Evolutionary conservation across 2,888 invertebrate genomes (phyloP), one percentile per base, ranked within the genome.

Genomic region (Drosophila nr. fundita): DNA sequence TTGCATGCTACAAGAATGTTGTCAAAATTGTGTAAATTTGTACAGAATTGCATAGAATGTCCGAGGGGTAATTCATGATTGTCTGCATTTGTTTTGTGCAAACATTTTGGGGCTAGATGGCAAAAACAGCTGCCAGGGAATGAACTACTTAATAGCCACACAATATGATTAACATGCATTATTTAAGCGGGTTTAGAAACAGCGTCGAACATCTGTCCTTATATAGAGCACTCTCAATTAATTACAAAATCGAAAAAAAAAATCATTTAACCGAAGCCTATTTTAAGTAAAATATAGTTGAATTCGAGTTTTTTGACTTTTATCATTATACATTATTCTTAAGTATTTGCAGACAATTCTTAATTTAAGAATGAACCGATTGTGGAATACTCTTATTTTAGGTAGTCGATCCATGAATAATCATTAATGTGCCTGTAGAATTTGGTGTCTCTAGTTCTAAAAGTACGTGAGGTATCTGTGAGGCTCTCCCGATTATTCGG

Each of bases 1-100:
- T 6, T 11, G 53, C 84, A 87, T 84, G 85, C 84, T 85, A 87
- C 80, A 85, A 82, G 73, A 82, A 66, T 68, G 21, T 65, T 74
- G 55, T 34, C 59, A 67, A 81, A 78, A 78, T 72, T 78, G 65
- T 67, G 68, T 68, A 71, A 69, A 69, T 68, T 60, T 59, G 32
- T 45, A 15, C 45, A n/a, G 36, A 54, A 73, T 79, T 73, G 68
- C 63, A 58, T 60, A 32, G 55, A 60, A 55, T 70, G 76, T 57
- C 24, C 38, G 42, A 64, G 32, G 57, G 59, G 54, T 45, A 62
- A 60, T 62, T 68, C 29, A 21, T 18, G 24, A 18, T 29, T 60
- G 49, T 30, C 68, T 15, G 32, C 62, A 52, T 58, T 52, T 45
- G n/a, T 57, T 11, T 69, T 70, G 60, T 42, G 40, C 52, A 73